A percentile compares a stretch with the other conserved stretches of the same genome.
These are phyloP conservation scores for Drosophila sucinea DNA, from an alignment of 1,140 invertebrate species.

Conservation along the genomic window DNA sequence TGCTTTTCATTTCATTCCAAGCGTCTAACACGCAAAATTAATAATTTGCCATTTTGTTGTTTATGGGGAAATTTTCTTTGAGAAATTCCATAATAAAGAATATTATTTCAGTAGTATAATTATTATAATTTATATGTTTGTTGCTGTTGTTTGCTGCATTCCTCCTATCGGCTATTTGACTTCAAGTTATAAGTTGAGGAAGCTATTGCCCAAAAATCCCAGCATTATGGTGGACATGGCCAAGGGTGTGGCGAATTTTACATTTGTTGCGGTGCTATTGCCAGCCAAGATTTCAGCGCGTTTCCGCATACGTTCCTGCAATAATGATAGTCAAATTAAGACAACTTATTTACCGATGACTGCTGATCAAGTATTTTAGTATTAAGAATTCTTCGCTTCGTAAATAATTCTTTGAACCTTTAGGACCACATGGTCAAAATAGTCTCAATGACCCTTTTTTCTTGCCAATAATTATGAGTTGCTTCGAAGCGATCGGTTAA, in stretches of 20 bases:
- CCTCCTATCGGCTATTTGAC: conserved; percentile 41
- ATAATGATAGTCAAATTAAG: neutral
- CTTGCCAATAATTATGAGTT: too few relatives aligned
- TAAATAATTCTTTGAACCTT: too few relatives aligned
- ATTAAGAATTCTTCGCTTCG: too few relatives aligned
- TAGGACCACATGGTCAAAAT: too few relatives aligned
- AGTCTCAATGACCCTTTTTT: too few relatives aligned
- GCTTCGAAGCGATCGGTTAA: too few relatives aligned
- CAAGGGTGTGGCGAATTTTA: conserved; percentile 58
- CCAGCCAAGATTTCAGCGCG: conserved; percentile 85
- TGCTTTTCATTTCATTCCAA: neutral
- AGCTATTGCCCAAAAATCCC: conserved; percentile 70
- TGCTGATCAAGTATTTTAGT: too few relatives aligned
- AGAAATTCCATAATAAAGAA: neutral
- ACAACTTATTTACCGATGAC: too few relatives aligned
- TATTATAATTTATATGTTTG: conserved; percentile 3
- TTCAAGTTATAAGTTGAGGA: conserved; percentile 81
- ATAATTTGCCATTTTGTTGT: neutral
- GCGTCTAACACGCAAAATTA: neutral
- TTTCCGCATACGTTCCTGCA: conserved; percentile 84
- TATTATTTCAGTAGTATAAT: neutral
- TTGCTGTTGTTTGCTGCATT: conserved; percentile 9
- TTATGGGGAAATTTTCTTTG: conserved; percentile 7
- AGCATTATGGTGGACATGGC: conserved; percentile 80
- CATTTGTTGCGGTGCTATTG: conserved; percentile 84